Percentiles rank a stretch among this genome's conserved stretches.
phyloP scores from a whole-genome alignment of 37 sponge, comb jelly and placozoan species.

The Spongilla lacustris region DNA sequence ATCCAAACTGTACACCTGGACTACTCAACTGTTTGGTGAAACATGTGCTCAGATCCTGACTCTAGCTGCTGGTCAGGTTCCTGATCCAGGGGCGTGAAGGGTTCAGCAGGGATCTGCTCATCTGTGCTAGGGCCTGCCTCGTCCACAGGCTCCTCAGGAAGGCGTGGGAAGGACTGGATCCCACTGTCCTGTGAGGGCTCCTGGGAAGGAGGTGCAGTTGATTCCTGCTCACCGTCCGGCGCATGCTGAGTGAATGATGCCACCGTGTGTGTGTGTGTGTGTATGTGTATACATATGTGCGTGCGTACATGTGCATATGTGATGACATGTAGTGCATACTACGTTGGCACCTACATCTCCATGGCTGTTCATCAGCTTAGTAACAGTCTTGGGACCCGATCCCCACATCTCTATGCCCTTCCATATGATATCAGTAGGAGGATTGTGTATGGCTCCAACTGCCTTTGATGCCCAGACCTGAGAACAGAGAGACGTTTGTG shows the following conservation, averaged over 20 bases:
- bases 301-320: neutral
- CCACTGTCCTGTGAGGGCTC: neutral
- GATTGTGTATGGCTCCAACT: conserved; percentile 62
- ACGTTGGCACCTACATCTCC: conserved; percentile 65
- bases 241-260: conserved; percentile 66
- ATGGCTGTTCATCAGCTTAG: conserved; percentile 53
- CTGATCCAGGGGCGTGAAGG: neutral
- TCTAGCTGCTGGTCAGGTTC: conserved; percentile 10
- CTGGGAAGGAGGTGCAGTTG: neutral
- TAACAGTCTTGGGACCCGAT: conserved; percentile 55
- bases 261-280: conserved; percentile 41
- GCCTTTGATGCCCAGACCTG: conserved; percentile 75
- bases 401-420: conserved; percentile 76
- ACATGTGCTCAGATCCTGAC: conserved; percentile 63
- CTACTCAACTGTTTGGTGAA: conserved; percentile 67
- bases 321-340: neutral
- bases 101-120: neutral
- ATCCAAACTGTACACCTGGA: too few species aligned
- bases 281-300: too few species aligned
- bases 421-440: conserved; percentile 82
- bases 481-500: neutral
- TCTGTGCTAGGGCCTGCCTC: neutral
- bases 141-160: conserved; percentile 29
- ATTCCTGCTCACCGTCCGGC: conserved; percentile 20
- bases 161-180: conserved; percentile 45